These are phyloP conservation scores for Tipula helvola DNA, from an alignment of 2,888 invertebrate genomes.

Conservation along the genomic window DNA sequence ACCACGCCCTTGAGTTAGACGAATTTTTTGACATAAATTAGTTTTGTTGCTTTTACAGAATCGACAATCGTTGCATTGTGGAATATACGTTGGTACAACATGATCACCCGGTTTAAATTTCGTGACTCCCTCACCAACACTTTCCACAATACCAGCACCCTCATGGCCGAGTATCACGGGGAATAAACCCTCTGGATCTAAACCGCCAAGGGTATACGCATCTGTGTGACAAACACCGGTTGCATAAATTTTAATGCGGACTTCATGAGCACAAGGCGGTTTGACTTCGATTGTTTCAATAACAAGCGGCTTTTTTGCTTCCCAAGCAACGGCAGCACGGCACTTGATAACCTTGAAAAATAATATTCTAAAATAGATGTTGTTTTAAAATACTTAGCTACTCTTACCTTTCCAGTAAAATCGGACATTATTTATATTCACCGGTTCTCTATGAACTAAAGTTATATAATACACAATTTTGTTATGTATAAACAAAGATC, in stretches of 20 bases:
- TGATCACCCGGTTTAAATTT: conserved; percentile 59
- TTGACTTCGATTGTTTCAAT: conserved; percentile 90
- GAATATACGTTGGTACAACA: conserved; percentile 63
- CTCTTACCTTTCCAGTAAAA: not conserved
- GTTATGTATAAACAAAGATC: no score
- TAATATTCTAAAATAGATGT: conserved; percentile 16
- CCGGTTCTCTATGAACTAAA: no score
- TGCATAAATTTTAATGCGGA: conserved; percentile 64
- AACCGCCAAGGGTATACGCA: conserved; percentile 76
- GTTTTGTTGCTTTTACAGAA: conserved; percentile 93
- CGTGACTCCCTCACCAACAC: conserved; percentile 85
- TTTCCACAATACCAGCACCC: conserved; percentile 94
- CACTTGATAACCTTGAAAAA: conserved; percentile 68
- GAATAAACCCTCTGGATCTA: conserved; percentile 83
- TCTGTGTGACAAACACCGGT: conserved; percentile 89
- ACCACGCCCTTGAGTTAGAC: conserved; percentile 74
- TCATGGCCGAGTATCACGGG: conserved; percentile 94
- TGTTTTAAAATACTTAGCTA: not conserved
- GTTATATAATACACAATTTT: no score
- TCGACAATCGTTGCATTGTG: conserved; percentile 94
- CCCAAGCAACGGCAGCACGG: conserved; percentile 95
- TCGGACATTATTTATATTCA: not conserved
- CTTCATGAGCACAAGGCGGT: conserved; percentile 89
- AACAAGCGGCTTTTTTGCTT: conserved; percentile 72
- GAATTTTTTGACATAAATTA: conserved; percentile 90